Base-by-base conservation (phyloP, 2,113 vertebrate genomes). In the Tringa solitaria region DNA sequence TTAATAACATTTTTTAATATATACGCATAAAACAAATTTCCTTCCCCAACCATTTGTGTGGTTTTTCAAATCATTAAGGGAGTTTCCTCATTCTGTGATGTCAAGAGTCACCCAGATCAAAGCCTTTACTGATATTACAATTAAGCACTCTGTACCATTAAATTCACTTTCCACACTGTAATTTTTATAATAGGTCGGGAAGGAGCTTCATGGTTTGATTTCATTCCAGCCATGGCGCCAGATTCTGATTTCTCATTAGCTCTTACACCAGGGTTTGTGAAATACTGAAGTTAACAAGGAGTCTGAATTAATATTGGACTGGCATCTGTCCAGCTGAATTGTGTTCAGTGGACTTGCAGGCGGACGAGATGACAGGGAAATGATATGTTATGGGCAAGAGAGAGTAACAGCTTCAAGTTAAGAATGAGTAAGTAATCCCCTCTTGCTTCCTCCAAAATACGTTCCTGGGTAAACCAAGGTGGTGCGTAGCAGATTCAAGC, bases 121-220 rank as follows among this genome's bases (percentile, higher is more conserved):
- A 98, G 97, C 97, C 95, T 90, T 97, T 95, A 92, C 93, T 98
- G 98, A 98, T 97, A 98, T 96, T 98, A 97, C 97, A 98, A 97
- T 98, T 97, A 98, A 98, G 94, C 86, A 95, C 95, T 97, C 95
- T 93, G 91, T 93, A 96, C 97, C 94, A 97, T 97, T 97, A 97
- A 96, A 98, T 98, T 98, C 97, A 98, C 98, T 98, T 98, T 98
- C 98, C 98, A 98, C 98, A 97, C 98, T 97, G 96, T 98, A 98
- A 98, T 98, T 98, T 98, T 97, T 98, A 94, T 98, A 98, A 98
- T 98, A 96, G 97, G 96, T 98, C 78, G 94, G 98, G 98, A 97
- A 97, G 97, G 96, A 98, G 98, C 98, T 98, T 95, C 91, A 97
- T 93, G 94, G 97, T 96, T 97, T 97, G 97, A 98, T 96, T 97